Base-by-base conservation (phyloP, 92 coral and sea anemone genomes). In the Epizoanthus scotinus region DNA sequence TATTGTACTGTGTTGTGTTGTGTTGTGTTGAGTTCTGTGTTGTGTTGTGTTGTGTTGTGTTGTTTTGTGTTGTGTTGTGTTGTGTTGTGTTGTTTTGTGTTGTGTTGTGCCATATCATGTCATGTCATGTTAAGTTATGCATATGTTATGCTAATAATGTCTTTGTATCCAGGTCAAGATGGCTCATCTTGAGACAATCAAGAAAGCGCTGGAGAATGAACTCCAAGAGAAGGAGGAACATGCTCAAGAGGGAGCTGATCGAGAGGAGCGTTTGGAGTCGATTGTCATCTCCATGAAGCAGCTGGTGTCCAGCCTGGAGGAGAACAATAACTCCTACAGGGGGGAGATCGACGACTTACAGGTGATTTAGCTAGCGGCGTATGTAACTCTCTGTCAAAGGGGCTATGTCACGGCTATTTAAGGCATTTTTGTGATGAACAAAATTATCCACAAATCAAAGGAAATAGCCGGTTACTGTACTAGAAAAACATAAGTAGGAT, bases 301-400 rank as follows among this genome's bases (percentile, higher is more conserved):
- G 24, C 56, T 79, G 53, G 79, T 86, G 34, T 6, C 72, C 3
- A 84, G 71, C 19, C 72, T 87, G 19, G 92, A 92, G 60, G 81
- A 85, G 66, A 85, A 88, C 28, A 91, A 88, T 19, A 85, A 74
- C n/a, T 82, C 78, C 40, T 80, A 67, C 82, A 86, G 73, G 38
- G 69, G 66, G 6, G 87, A 92, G 55, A 67, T 58, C 1, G 91
- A 85, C 24, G 80, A 24, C 9, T 40, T 75, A 40, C 63, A 75
- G 81, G 81, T 75, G 12, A 64, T 62, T 62, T 26, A 28, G 24
- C 7, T 15, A 5, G 49, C 5, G 0, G 44, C 13, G 22, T 3
- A 69, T 21, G 5, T 5, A 15, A 12, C 9, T 28, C 20, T 31
- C n/a, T 19, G 44, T 15, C n/a, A n/a, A n/a, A n/a, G n/a, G n/a